Conservation (phyloP, 2,888 invertebrate genomes). For the Napeogenes sylphis region DNA sequence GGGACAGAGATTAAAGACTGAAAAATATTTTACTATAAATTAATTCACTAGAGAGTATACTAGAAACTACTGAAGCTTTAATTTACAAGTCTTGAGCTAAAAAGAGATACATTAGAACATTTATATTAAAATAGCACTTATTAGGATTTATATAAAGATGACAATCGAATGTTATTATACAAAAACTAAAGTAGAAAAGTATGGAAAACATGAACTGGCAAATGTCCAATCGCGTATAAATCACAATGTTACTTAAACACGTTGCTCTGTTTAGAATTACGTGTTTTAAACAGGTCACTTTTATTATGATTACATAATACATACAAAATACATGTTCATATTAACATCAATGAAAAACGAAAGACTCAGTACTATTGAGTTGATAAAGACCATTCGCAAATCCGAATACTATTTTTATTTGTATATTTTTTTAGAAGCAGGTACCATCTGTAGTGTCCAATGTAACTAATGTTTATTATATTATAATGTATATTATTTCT, state of each 20-base stretch:
- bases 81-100: background rate
- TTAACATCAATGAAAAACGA: conserved; percentile 25
- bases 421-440: no score
- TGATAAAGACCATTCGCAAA: no score
- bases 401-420: no score
- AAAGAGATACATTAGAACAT: background rate
- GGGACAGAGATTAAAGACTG: conserved; percentile 1
- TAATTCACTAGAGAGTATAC: background rate
- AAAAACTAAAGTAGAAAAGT: conserved; percentile 10
- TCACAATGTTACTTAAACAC: conserved; percentile 30
- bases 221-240: conserved; percentile 34
- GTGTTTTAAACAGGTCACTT: conserved; percentile 24
- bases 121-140: conserved; percentile 1
- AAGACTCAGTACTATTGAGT: no score
- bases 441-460: no score
- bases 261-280: conserved; percentile 27
- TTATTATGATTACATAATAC: conserved; percentile 22
- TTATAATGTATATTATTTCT: no score
- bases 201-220: conserved; percentile 32
- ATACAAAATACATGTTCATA: background rate
- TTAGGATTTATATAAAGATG: background rate
- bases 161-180: conserved; percentile 10
- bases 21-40: background rate
- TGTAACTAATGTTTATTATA: no score
- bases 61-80: background rate